phyloP scores from a whole-genome alignment of 2,113 vertebrate species.

The Motacilla tschutschensis region DNA sequence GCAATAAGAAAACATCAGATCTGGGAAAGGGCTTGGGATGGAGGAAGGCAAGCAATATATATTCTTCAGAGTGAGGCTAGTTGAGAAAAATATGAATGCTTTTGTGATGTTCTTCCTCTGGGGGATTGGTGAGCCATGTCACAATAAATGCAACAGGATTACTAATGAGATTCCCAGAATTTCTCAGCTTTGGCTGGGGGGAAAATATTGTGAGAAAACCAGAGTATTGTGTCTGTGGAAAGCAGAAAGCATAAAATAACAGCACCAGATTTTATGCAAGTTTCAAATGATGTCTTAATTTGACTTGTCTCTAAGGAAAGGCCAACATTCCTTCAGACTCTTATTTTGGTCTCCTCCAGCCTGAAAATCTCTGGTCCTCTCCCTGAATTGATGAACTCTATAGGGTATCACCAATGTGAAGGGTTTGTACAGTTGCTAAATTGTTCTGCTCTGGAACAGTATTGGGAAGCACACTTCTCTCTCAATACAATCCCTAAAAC shows the following conservation, averaged over 20 bases:
- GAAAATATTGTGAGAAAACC: constrained; percentile 41
- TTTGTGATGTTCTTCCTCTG: constrained; percentile 28
- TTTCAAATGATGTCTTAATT: constrained; percentile 18
- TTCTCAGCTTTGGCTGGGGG: constrained; percentile 27
- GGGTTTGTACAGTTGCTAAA: not conserved
- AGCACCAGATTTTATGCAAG: constrained; percentile 1
- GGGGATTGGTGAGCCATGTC: constrained; percentile 33
- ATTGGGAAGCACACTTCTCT: not conserved
- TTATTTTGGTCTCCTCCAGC: not conserved
- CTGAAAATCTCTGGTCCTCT: not conserved
- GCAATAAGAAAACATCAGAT: not conserved
- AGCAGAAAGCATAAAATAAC: constrained; percentile 38
- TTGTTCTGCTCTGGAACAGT: not conserved
- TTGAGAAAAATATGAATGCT: constrained; percentile 12
- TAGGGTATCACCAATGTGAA: not conserved
- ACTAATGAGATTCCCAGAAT: constrained; percentile 50
- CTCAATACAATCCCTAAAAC: not conserved
- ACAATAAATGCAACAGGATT: constrained; percentile 39
- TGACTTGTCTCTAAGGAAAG: not conserved
- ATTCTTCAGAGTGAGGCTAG: not conserved
- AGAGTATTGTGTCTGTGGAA: constrained; percentile 32
- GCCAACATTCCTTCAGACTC: not conserved
- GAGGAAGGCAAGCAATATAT: not conserved
- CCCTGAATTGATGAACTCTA: not conserved
- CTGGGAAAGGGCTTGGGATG: constrained; percentile 1